These are phyloP conservation scores for Andrena chrysosceles DNA, from an alignment of 2,888 invertebrate genomes.

Conservation along the genomic window DNA sequence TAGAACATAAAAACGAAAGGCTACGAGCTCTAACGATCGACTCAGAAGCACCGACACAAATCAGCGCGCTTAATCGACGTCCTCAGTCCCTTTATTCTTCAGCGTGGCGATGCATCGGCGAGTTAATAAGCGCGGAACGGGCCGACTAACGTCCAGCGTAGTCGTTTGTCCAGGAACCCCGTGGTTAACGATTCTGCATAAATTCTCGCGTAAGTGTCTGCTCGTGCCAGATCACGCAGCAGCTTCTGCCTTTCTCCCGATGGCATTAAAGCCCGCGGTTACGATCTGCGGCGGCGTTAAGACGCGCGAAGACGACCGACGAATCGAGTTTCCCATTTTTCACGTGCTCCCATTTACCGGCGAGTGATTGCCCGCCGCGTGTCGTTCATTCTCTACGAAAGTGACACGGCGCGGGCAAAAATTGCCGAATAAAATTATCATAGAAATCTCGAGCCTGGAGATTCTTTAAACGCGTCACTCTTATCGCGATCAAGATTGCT, in stretches of 20 bases:
- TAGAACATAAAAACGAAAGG: too few species aligned
- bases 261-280: constrained; percentile 62
- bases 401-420: too few species aligned
- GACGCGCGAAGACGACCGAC: constrained; percentile 18
- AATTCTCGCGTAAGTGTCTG: constrained; percentile 45
- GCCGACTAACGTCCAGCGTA: neutral
- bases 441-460: too few species aligned
- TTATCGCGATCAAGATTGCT: too few species aligned
- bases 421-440: too few species aligned
- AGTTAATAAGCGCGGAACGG: neutral
- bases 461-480: too few species aligned
- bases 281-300: constrained; percentile 57
- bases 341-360: neutral
- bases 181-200: constrained; percentile 31
- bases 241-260: constrained; percentile 58
- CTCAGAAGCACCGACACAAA: too few species aligned
- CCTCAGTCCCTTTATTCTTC: too few species aligned
- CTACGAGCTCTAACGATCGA: too few species aligned
- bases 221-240: constrained; percentile 43
- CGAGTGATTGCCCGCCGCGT: neutral
- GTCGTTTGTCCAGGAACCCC: neutral
- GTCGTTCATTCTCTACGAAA: too few species aligned
- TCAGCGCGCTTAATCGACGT: too few species aligned
- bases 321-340: neutral
- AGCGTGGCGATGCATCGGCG: neutral